A percentile compares a stretch with the other conserved stretches of the same genome.
Evolutionary conservation across 2,113 vertebrate species (phyloP).

Genomic region (Bombycilla garrulus): DNA sequence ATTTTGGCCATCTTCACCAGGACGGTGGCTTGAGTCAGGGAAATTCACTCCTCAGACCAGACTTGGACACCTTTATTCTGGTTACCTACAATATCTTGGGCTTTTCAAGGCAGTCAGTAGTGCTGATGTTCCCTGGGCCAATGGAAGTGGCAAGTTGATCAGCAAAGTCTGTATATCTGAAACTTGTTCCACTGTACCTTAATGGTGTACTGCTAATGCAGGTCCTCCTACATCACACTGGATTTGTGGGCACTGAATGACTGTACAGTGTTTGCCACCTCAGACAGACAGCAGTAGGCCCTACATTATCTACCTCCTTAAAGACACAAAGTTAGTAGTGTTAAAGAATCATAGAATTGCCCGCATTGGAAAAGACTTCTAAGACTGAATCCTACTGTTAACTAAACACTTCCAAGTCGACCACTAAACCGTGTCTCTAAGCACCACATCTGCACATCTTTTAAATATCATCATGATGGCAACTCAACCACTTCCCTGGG

Average conservation of each 20-base stretch:
- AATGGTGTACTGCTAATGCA: background rate
- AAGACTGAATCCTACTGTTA: background rate
- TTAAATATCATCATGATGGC: accelerated
- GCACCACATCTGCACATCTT: background rate
- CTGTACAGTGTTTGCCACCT: background rate
- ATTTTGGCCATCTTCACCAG: background rate
- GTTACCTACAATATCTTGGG: background rate
- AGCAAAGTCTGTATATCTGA: background rate
- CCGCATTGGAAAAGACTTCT: background rate
- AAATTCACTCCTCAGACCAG: background rate
- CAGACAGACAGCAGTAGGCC: accelerated
- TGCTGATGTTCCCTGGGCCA: background rate
- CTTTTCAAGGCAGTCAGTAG: background rate
- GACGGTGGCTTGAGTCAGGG: background rate
- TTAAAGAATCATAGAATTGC: background rate
- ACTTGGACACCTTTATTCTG: background rate
- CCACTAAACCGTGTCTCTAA: accelerated
- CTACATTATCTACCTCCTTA: background rate
- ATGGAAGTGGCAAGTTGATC: background rate
- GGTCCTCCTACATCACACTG: background rate
- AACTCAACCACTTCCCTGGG: background rate
- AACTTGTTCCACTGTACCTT: background rate
- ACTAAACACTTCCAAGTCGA: accelerated
- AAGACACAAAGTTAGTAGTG: background rate
- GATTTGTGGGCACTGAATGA: background rate